These are phyloP conservation scores for Ciconia maguari DNA, from an alignment of 2,113 vertebrate species.

Conservation along the genomic window DNA sequence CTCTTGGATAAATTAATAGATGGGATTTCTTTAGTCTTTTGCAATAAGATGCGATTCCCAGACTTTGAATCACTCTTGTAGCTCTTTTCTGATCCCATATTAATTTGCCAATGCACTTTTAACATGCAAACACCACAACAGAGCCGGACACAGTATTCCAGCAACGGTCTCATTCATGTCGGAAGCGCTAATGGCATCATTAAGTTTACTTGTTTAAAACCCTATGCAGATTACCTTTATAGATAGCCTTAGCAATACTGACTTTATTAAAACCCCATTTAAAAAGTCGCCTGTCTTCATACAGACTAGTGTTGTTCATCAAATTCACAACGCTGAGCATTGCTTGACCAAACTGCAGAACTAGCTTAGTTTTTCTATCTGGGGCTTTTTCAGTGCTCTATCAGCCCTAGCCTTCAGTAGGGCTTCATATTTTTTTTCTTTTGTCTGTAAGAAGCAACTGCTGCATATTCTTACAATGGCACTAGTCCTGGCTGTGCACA, in stretches of 20 bases:
- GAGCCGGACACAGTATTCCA: not conserved
- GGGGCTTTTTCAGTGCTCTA: not conserved
- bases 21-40: slow-evolving; percentile 46
- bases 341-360: not conserved
- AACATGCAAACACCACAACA: slow-evolving; percentile 18
- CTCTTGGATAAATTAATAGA: slow-evolving; percentile 65
- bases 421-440: not conserved
- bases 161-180: not conserved
- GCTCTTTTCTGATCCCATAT: slow-evolving; percentile 30
- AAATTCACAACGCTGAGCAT: not conserved
- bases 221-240: slow-evolving; percentile 39
- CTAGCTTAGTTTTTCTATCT: not conserved
- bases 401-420: not conserved
- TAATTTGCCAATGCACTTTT: slow-evolving; percentile 17
- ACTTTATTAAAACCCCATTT: slow-evolving; percentile 63
- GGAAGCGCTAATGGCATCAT: not conserved
- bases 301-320: slow-evolving; percentile 25
- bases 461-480: not conserved
- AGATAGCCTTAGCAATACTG: slow-evolving; percentile 30
- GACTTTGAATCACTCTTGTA: slow-evolving; percentile 3
- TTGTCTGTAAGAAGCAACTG: not conserved
- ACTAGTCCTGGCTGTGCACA: not conserved
- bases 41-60: slow-evolving; percentile 43
- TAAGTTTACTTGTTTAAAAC: slow-evolving; percentile 51
- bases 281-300: slow-evolving; percentile 26